These are phyloP conservation scores for Drosophila diplacantha DNA, from an alignment of 2,888 invertebrate genomes.

Conservation along the genomic window DNA sequence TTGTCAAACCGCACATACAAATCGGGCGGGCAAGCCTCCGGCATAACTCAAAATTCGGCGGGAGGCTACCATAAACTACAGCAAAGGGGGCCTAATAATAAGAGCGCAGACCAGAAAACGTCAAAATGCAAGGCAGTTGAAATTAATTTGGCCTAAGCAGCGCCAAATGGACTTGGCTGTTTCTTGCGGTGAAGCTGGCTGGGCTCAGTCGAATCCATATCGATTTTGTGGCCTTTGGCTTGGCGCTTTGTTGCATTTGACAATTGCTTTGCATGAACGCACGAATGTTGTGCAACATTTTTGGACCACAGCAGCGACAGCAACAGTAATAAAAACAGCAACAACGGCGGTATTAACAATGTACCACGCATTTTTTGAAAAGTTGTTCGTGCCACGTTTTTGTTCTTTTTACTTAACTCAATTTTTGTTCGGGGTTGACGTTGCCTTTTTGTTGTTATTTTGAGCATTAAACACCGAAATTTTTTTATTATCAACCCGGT, in stretches of 20 bases:
- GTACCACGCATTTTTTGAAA: constrained; percentile 61
- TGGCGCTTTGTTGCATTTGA: constrained; percentile 51
- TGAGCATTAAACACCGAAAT: constrained; percentile 44
- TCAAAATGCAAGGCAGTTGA: constrained; percentile 42
- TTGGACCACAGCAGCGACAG: constrained; percentile 24
- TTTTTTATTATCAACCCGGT: constrained; percentile 56
- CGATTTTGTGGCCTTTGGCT: constrained; percentile 54
- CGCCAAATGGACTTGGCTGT: constrained; percentile 17
- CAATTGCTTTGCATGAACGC: constrained; percentile 64
- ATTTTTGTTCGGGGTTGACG: constrained; percentile 26
- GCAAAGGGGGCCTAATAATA: constrained; percentile 18
- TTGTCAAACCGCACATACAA: constrained; percentile 43
- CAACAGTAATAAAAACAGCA: constrained; percentile 9
- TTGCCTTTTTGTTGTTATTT: constrained; percentile 14
- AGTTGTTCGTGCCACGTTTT: constrained; percentile 48
- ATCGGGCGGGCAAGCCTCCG: constrained; percentile 15
- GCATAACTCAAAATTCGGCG: constrained; percentile 21
- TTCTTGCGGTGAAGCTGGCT: constrained; percentile 21
- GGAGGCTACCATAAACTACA: constrained; percentile 20
- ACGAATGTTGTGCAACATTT: constrained; percentile 53
- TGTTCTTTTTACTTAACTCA: constrained; percentile 41
- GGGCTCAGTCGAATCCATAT: constrained; percentile 44
- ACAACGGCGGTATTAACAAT: constrained; percentile 35
- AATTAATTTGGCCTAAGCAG: constrained; percentile 49
- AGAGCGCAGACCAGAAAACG: constrained; percentile 36